Conservation (phyloP, 2,888 invertebrate genomes). For the Drosophila mulleri region DNA sequence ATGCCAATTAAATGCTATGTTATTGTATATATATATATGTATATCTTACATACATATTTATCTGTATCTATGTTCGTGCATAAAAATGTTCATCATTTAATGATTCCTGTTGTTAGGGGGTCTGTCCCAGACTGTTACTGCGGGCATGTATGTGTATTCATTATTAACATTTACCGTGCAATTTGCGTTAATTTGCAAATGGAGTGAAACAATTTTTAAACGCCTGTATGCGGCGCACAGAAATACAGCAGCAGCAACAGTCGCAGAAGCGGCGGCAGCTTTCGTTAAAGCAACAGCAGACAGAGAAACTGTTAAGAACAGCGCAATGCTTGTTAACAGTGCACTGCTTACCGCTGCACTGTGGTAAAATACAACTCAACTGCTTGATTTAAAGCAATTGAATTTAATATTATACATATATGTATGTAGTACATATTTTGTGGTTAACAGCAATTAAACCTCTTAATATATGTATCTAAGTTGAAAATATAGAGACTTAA, state of each 20-base stretch:
- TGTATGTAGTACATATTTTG: too few species aligned
- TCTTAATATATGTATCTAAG: neutral
- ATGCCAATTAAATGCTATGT: conserved; percentile 49
- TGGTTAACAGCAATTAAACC: neutral
- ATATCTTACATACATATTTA: neutral
- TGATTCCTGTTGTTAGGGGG: conserved; percentile 22
- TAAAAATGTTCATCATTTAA: conserved; percentile 22
- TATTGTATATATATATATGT: conserved; percentile 4
- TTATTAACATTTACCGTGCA: conserved; percentile 34
- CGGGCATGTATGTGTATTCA: conserved; percentile 6
- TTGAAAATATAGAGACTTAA: neutral
- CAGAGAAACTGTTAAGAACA: conserved; percentile 26
- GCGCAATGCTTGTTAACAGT: conserved; percentile 36
- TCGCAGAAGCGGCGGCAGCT: conserved; percentile 1
- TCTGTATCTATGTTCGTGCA: neutral
- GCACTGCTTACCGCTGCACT: conserved; percentile 35
- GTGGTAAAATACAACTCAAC: conserved; percentile 2
- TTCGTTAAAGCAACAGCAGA: conserved; percentile 19
- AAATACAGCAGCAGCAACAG: conserved; percentile 27
- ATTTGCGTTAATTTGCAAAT: conserved; percentile 61
- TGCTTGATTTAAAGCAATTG: neutral
- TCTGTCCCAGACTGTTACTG: neutral
- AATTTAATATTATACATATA: neutral
- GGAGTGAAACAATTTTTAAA: conserved; percentile 63
- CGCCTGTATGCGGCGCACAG: conserved; percentile 64